Base-by-base conservation (phyloP, 2,888 invertebrate genomes). In the Pachycephus smyrnensis region DNA sequence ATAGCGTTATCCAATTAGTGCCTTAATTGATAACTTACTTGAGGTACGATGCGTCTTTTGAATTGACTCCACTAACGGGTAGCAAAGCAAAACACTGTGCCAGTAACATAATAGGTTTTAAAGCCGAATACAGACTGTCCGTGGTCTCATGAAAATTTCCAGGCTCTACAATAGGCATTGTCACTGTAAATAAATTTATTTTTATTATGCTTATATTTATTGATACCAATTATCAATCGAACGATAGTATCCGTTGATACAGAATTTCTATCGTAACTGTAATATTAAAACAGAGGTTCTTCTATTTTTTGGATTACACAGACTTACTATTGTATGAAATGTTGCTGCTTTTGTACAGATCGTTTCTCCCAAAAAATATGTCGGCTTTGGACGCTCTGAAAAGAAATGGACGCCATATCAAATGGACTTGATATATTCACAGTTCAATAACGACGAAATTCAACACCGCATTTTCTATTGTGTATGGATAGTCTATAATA, bases 51-150 rank as follows among this genome's bases (percentile, higher is more conserved):
- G 93, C 89, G 74, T 92, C 91, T 1, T 89, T 86, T 1, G 91
- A 91, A 82, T 89, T 91, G 15, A 93, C 84, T 0, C 93, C 93
- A 68, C 88, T 85, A 1, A 94, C 92, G 0, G 94, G 94, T 82
- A 94, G 85, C 30, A 94, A 87, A 35, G 93, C 93, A 80, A 94
- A 92, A 77, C 92, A 92, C 83, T 93, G 93, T 0, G 93, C 93
- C 71, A 94, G 79, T 55, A 92, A 86, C 75, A 94, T 86, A 77
- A 93, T 92, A 1, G 94, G 93, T 36, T 92, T 91, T 75, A 94
- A 86, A 12, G 93, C 92, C 73, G 92, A 88, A 81, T 93, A 93
- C 68, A 94, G 89, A 69, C 92, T 92, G 76, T 93, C 92, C 6
- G 84, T 84, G 76, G 84, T 76, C 76, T 87, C 83, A 75, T 86